Evolutionary conservation across 2,888 invertebrate genomes (phyloP).

Genomic region (Eremobia ochroleuca): DNA sequence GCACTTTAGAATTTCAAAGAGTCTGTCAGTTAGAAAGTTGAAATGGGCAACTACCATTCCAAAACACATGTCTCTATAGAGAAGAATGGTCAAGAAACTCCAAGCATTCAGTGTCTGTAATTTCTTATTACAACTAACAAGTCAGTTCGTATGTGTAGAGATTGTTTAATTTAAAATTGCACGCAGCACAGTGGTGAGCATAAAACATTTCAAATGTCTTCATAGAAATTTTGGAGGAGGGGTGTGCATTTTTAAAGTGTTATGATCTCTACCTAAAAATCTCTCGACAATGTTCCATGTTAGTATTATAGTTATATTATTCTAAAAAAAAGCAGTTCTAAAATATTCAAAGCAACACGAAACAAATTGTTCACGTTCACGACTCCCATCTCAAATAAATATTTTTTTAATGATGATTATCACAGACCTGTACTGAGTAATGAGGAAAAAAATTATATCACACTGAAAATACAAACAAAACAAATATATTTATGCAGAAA

Average conservation of each 20-base stretch:
- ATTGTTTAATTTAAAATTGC: background rate
- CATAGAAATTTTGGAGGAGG: background rate
- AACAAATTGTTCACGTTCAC: background rate
- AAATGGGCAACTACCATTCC: background rate
- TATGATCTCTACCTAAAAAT: too few relatives aligned
- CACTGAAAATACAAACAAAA: constrained; percentile 55
- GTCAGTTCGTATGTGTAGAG: background rate
- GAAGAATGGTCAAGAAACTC: too few relatives aligned
- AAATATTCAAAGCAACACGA: background rate
- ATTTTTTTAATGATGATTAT: constrained; percentile 72
- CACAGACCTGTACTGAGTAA: constrained; percentile 86
- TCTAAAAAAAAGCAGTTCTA: background rate
- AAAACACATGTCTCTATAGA: background rate
- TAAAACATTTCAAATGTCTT: background rate
- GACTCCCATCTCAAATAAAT: background rate
- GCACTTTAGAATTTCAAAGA: too few relatives aligned
- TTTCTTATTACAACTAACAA: constrained; percentile 2
- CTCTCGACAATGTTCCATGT: background rate
- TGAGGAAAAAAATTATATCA: constrained; percentile 73
- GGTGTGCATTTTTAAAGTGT: background rate
- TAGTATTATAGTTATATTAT: background rate
- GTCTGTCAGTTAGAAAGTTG: too few relatives aligned
- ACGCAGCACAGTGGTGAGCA: background rate
- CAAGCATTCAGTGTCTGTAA: background rate
- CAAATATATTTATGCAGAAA: background rate